Conservation (phyloP, 2,113 vertebrate genomes). For the Mastomys coucha region DNA sequence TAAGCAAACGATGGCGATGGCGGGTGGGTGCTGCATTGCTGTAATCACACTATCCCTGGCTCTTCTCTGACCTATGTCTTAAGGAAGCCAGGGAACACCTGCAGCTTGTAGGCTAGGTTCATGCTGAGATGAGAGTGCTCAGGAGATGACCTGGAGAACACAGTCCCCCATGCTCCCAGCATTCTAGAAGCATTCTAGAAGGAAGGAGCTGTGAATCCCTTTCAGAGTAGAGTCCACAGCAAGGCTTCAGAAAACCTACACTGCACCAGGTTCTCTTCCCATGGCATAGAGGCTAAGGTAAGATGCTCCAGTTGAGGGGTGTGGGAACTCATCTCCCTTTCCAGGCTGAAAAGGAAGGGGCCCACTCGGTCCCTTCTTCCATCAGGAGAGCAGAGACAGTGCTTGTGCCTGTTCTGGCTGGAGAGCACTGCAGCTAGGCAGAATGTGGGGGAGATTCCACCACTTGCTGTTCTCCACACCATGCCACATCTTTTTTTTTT, state of each 20-base stretch:
- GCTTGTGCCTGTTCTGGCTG: background rate
- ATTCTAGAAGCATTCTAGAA: background rate
- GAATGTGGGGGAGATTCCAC: background rate
- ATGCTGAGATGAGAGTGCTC: accelerated
- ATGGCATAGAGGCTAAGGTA: background rate
- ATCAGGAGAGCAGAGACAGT: background rate
- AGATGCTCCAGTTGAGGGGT: background rate
- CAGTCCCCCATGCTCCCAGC: too few relatives aligned
- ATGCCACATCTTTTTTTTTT: background rate
- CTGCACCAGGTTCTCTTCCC: background rate
- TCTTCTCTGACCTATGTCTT: accelerated
- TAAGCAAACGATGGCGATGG: accelerated
- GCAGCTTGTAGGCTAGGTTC: background rate
- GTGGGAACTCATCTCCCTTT: too few relatives aligned
- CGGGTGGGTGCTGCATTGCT: background rate
- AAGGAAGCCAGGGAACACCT: background rate
- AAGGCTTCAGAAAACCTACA: background rate
- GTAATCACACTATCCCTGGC: accelerated
- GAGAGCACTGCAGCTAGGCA: background rate
- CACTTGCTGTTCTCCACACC: background rate
- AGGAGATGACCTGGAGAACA: background rate
- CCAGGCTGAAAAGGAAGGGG: background rate
- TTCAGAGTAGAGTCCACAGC: background rate
- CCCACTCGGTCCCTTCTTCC: background rate
- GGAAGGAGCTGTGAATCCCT: background rate